phyloP scores from a whole-genome alignment of 2,888 invertebrate species.

The Microplitis deprimator region DNA sequence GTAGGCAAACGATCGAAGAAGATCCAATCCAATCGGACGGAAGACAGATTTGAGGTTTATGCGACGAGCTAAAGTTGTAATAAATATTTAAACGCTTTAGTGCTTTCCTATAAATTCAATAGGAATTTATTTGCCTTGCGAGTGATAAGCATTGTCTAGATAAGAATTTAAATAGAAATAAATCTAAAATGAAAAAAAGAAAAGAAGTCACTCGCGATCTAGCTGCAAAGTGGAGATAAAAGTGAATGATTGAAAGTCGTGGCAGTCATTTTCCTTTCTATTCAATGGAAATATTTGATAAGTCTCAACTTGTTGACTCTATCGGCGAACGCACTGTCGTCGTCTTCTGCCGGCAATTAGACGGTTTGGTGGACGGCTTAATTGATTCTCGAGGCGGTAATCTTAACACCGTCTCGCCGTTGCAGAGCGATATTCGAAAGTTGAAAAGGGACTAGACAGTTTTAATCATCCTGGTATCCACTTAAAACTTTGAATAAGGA shows the following conservation, averaged over 20 bases:
- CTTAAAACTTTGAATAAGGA: conserved; percentile 44
- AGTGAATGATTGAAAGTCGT: not conserved
- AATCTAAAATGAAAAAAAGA: too few species aligned
- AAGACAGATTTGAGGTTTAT: conserved; percentile 18
- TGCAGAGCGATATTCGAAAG: conserved; percentile 46
- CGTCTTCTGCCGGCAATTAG: conserved; percentile 55
- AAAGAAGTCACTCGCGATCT: too few species aligned
- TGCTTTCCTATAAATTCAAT: not conserved
- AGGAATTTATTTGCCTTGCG: not conserved
- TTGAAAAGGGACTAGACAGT: conserved; percentile 43
- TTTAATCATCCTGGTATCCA: conserved; percentile 48
- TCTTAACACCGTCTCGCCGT: conserved; percentile 51
- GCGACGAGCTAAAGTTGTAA: not conserved
- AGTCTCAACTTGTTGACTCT: conserved; percentile 2
- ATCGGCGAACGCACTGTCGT: not conserved
- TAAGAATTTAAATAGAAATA: too few species aligned
- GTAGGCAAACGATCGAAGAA: conserved; percentile 11
- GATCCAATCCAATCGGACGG: not conserved
- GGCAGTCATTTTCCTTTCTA: not conserved
- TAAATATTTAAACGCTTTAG: conserved; percentile 16
- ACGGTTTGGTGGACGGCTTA: conserved; percentile 62
- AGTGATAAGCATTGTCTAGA: too few species aligned
- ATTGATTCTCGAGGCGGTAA: conserved; percentile 63
- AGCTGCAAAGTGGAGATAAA: not conserved
- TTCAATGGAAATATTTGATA: not conserved